These are phyloP conservation scores for Patella vulgata DNA, from an alignment of 1,140 invertebrate genomes.

Conservation along the genomic window DNA sequence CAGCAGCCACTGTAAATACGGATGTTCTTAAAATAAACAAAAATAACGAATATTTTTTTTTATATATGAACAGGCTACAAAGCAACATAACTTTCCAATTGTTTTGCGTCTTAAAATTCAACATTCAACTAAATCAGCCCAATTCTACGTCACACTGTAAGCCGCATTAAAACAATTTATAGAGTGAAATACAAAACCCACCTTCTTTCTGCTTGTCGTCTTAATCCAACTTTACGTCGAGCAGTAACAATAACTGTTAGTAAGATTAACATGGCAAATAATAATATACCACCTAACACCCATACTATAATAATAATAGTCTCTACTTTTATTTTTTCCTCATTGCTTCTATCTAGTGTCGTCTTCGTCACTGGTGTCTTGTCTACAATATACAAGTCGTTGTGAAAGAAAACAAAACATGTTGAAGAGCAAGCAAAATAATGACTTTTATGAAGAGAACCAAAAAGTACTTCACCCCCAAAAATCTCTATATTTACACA, in stretches of 20 bases:
- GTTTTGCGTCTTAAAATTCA: neutral
- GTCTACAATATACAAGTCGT: too few relatives aligned
- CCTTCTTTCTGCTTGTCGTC: neutral
- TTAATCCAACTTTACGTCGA: neutral
- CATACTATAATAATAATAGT: conserved; percentile 11
- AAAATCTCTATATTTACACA: too few relatives aligned
- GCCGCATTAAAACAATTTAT: neutral
- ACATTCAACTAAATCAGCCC: neutral
- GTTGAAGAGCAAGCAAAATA: too few relatives aligned
- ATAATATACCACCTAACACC: conserved; percentile 4
- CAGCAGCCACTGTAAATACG: neutral
- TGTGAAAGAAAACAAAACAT: too few relatives aligned
- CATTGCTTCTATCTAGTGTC: neutral
- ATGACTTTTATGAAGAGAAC: too few relatives aligned
- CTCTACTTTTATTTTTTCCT: conserved; percentile 2
- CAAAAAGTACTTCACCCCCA: too few relatives aligned
- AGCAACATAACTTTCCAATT: too few relatives aligned
- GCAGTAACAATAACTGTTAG: conserved; percentile 8
- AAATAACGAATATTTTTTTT: neutral
- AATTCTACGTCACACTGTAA: neutral
- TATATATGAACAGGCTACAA: neutral
- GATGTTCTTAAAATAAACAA: conserved; percentile 6
- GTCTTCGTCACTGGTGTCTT: neutral
- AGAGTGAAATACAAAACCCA: neutral
- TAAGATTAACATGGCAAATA: conserved; percentile 1